phyloP scores from a whole-genome alignment of 2,888 invertebrate genomes.

The Eutolmus rufibarbis region DNA sequence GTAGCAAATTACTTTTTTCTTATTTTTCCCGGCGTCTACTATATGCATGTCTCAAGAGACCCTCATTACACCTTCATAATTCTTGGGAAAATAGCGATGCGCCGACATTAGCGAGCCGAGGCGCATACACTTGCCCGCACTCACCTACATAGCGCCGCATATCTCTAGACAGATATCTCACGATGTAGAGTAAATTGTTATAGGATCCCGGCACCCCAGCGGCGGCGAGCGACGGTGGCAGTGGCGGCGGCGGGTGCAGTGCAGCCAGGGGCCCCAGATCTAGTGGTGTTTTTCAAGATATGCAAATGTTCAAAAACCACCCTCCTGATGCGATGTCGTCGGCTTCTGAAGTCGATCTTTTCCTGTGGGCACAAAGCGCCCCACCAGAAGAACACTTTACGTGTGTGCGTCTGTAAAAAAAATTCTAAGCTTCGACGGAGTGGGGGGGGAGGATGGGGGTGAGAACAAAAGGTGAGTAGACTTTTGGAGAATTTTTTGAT shows the following conservation, averaged over 20 bases:
- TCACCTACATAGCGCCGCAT: neutral
- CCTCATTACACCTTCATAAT: conserved; percentile 41
- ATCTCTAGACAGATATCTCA: conserved; percentile 28
- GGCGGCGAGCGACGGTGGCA: neutral
- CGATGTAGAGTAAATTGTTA: conserved; percentile 29
- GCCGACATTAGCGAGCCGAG: conserved; percentile 9
- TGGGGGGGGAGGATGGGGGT: neutral
- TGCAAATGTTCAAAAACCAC: conserved; percentile 23
- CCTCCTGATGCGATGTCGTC: conserved; percentile 31
- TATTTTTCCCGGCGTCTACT: conserved; percentile 14
- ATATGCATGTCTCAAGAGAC: conserved; percentile 43
- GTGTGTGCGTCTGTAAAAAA: neutral
- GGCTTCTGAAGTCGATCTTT: conserved; percentile 35
- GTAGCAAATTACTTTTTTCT: conserved; percentile 17
- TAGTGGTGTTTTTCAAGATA: conserved; percentile 22
- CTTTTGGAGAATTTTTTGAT: conserved; percentile 25
- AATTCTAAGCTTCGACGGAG: conserved; percentile 17
- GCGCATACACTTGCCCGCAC: conserved; percentile 18
- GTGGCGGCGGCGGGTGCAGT: neutral
- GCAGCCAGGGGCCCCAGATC: neutral
- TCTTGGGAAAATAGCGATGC: conserved; percentile 32
- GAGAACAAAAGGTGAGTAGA: conserved; percentile 30
- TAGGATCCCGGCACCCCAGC: neutral
- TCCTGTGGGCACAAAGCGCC: neutral
- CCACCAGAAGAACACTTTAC: conserved; percentile 11